Evolutionary conservation across 2,888 invertebrate genomes (phyloP), one percentile per base, ranked within the genome.

Genomic region (Diarsia rubi): DNA sequence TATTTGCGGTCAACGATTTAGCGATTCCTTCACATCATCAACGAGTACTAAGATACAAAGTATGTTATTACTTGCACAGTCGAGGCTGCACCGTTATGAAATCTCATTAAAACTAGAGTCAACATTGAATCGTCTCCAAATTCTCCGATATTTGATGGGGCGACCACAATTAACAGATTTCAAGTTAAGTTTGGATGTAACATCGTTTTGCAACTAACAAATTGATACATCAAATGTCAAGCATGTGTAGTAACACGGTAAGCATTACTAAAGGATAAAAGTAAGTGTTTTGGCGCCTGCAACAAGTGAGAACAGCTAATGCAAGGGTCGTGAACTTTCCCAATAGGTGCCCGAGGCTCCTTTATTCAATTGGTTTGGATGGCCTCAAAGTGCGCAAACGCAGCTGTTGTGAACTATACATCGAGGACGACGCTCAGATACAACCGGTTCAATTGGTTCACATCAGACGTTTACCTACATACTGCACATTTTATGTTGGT

Each of bases 301-400:
- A 78, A 76, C 59, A 78, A 76, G 68, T 77, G 73, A 74, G 64
- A 71, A 84, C 44, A n/a, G 44, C 71, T 77, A 78, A 79, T 75
- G 83, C 77, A 84, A 82, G 83, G 87, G 89, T 88, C 90, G 79
- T 86, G 91, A 89, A 88, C 91, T 89, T 85, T 88, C 81, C 84
- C 79, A 85, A 83, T 80, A 83, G 69, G 67, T 73, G 77, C 74
- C 71, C 71, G 73, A 79, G 59, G 75, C 60, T 82, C 77, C 77
- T 83, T 86, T 74, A 90, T 89, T 90, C 84, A 90, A 90, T 89
- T 90, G 86, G 76, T 80, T 83, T 78, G 72, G 87, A 90, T 90
- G 91, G 89, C 80, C 49, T 70, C 84, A 86, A 66, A 59, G 72
- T 78, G 76, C 67, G 54, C 71, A 75, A 73, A 64, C 69, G 81